Evolutionary conservation across 2,797 vertebrate species (phyloP), one percentile per base, ranked within the genome.

Genomic region (Rhynchonycteris naso): DNA sequence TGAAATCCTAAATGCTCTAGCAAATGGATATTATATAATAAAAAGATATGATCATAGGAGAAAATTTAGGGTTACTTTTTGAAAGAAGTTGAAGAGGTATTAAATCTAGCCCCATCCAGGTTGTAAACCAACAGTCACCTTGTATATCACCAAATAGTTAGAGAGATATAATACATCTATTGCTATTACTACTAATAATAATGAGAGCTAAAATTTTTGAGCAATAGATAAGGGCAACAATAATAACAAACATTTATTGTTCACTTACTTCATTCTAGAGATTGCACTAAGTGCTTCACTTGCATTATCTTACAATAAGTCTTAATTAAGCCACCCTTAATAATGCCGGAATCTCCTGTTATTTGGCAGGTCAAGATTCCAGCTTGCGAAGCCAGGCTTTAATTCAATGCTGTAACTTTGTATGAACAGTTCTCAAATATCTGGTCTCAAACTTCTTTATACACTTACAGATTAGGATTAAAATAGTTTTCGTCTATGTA

Each of bases 51-150:
- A 6, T 92, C 79, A 85, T 18, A 26, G 26, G 22, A 81, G 71
- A 86, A 92, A 76, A 80, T 78, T 33, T 74, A 59, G 28, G 10
- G 19, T 89, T 89, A 58, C 71, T 91, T 93, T 30, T 90, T 72
- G 6, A 81, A 56, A 84, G 66, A 87, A 52, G 12, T 80, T 90
- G 30, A 79, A 69, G 47, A 80, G 19, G 3, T 72, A 43, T 50
- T 85, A 28, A 38, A 19, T 7, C 58, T 81, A 83, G 56, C 24
- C 19, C 33, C 38, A 79, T 30, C n/a, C 30, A 85, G 14, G n/a
- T 26, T 80, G 30, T 68, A 92, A 82, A 63, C 8, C 63, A 86
- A 59, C 33, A 52, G 7, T 19, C 9, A 65, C 52, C 24, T 79
- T 72, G 12, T 66, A 14, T 74, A 26, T 76, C 52, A 71, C 71